phyloP scores from a whole-genome alignment of 2,797 vertebrate species.

The Chelon labrosus region DNA sequence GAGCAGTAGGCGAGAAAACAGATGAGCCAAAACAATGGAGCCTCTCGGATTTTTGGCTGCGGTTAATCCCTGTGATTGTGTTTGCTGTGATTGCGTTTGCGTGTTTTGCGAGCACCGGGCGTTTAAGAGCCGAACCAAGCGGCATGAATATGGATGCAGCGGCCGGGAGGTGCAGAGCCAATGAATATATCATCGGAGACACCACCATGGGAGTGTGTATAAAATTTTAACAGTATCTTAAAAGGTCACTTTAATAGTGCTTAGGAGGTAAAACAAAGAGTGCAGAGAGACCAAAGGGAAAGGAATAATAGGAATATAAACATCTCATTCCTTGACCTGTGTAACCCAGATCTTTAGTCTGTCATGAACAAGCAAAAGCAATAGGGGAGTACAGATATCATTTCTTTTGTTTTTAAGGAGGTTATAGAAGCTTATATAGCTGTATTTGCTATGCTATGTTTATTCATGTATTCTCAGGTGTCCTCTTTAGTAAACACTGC shows the following conservation, averaged over 20 bases:
- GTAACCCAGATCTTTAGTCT: background rate
- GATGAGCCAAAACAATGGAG: constrained; percentile 57
- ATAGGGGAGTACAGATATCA: too few species aligned
- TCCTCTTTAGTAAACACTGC: too few species aligned
- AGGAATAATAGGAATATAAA: background rate
- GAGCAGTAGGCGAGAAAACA: constrained; percentile 22
- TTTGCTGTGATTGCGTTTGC: constrained; percentile 24
- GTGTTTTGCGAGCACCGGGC: background rate
- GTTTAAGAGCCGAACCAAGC: constrained; percentile 19
- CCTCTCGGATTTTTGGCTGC: constrained; percentile 42
- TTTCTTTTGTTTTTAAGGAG: background rate
- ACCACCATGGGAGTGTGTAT: background rate
- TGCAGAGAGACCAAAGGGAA: background rate
- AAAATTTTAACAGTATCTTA: constrained; percentile 14
- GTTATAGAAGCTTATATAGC: background rate
- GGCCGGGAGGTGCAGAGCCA: background rate
- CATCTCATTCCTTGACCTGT: background rate
- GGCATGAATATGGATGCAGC: constrained; percentile 47
- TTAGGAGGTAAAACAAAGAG: constrained; percentile 2
- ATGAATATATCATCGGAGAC: constrained; percentile 23
- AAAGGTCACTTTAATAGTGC: constrained; percentile 24
- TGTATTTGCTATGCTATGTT: too few species aligned
- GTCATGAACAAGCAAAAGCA: too few species aligned
- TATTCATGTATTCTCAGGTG: background rate
- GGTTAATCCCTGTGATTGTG: constrained; percentile 17